These are phyloP conservation scores for Otolemur garnettii DNA, from an alignment of 2,113 vertebrate genomes.

Conservation along the genomic window DNA sequence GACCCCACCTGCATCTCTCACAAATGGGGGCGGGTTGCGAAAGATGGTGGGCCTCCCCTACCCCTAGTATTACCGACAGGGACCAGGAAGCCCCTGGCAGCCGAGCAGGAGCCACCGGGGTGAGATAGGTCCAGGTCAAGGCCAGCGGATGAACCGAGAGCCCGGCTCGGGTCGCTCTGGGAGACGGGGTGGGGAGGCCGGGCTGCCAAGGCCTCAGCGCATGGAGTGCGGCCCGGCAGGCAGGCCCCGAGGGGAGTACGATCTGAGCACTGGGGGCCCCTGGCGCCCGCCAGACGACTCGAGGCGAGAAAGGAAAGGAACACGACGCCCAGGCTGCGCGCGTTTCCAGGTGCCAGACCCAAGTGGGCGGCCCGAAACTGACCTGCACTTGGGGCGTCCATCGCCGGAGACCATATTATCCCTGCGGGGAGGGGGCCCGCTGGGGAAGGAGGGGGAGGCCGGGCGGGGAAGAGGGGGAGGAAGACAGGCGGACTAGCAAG, in stretches of 20 bases:
- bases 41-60: background rate
- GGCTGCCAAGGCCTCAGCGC: background rate
- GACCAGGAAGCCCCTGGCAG: background rate
- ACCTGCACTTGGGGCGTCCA: slow-evolving; percentile 85
- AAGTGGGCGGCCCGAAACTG: slow-evolving; percentile 53
- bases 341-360: background rate
- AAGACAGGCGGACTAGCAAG: background rate
- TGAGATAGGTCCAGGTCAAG: background rate
- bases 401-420: slow-evolving; percentile 85
- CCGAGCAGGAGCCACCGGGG: background rate
- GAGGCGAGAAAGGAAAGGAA: background rate
- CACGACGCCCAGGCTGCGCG: background rate
- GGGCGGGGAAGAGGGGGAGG: background rate
- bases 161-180: background rate
- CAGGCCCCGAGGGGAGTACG: background rate
- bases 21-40: background rate
- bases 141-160: background rate
- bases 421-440: slow-evolving; percentile 60
- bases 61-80: background rate
- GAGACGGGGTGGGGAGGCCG: background rate
- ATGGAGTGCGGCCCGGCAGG: background rate
- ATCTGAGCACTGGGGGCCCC: background rate
- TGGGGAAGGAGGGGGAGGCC: background rate
- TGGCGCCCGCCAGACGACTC: background rate
- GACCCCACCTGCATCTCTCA: background rate